Evolutionary conservation across 1,140 invertebrate species (phyloP).

Genomic region (Bradynema listronoti): DNA sequence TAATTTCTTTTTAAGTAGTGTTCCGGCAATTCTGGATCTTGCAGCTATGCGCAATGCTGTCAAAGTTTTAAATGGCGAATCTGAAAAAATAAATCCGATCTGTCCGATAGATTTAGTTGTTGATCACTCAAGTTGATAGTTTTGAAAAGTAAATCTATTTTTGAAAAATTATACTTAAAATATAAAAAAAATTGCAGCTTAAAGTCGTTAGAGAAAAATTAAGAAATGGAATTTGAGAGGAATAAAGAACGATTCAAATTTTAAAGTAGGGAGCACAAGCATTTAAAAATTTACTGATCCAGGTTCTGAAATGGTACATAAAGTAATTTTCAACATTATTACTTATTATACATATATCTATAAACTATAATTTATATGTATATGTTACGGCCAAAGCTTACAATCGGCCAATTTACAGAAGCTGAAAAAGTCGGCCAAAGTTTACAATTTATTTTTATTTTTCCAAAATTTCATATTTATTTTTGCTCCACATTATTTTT

Average conservation of each 20-base stretch:
- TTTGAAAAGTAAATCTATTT: conserved; percentile 69
- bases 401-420: too few species aligned
- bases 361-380: too few species aligned
- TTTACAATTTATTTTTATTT: too few species aligned
- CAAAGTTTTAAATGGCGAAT: conserved; percentile 74
- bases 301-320: conserved; percentile 93
- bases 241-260: conserved; percentile 77
- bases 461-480: too few species aligned
- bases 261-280: conserved; percentile 68
- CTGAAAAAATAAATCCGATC: conserved; percentile 87
- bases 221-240: conserved; percentile 87
- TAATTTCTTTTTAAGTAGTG: conserved; percentile 70
- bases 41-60: conserved; percentile 96
- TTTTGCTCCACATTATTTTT: too few species aligned
- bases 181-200: conserved; percentile 62
- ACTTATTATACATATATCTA: too few species aligned
- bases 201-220: conserved; percentile 83
- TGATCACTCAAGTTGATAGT: conserved; percentile 96
- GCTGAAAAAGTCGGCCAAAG: too few species aligned
- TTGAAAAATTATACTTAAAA: conserved; percentile 7
- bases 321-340: too few species aligned
- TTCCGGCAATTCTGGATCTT: conserved; percentile 95
- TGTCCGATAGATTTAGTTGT: conserved; percentile 95
- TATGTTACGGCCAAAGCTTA: too few species aligned
- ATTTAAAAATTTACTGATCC: conserved; percentile 94